Conservation (phyloP, 2,113 vertebrate genomes). For the Gymnarchus niloticus region DNA sequence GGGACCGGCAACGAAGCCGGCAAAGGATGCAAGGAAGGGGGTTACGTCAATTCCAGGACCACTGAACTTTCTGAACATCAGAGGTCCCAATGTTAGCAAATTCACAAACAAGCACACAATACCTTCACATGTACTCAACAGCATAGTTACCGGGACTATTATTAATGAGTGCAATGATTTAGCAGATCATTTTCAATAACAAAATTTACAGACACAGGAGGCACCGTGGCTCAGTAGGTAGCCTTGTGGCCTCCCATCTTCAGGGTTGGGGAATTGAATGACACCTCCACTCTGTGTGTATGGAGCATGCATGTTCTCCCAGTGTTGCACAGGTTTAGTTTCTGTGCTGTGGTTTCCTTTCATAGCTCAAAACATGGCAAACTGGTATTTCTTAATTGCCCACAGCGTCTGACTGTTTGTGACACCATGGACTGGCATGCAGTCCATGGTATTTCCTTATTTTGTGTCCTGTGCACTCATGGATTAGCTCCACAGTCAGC, state of each 20-base stretch:
- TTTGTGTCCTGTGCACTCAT: neutral
- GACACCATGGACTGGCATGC: neutral
- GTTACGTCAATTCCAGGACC: neutral
- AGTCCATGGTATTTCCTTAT: neutral
- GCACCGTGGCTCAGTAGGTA: neutral
- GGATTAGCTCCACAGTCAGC: neutral
- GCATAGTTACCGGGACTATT: constrained; percentile 14
- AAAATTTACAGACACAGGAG: constrained; percentile 25
- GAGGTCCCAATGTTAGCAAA: neutral
- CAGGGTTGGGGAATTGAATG: neutral
- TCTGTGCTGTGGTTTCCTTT: neutral
- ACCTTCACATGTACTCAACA: neutral
- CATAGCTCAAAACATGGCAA: neutral
- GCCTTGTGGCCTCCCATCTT: neutral
- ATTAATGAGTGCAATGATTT: constrained; percentile 32
- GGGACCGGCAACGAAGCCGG: neutral
- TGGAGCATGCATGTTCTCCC: neutral
- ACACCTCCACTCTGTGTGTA: no score
- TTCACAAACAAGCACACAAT: no score
- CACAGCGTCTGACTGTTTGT: neutral
- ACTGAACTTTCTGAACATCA: neutral
- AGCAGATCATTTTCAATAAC: constrained; percentile 30
- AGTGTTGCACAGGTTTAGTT: neutral
- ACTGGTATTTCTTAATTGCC: neutral
- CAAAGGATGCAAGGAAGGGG: neutral